Percentiles rank a stretch among this genome's conserved stretches.
Conservation (phyloP, 1,140 invertebrate genomes). For the Bombus cullumanus region DNA sequence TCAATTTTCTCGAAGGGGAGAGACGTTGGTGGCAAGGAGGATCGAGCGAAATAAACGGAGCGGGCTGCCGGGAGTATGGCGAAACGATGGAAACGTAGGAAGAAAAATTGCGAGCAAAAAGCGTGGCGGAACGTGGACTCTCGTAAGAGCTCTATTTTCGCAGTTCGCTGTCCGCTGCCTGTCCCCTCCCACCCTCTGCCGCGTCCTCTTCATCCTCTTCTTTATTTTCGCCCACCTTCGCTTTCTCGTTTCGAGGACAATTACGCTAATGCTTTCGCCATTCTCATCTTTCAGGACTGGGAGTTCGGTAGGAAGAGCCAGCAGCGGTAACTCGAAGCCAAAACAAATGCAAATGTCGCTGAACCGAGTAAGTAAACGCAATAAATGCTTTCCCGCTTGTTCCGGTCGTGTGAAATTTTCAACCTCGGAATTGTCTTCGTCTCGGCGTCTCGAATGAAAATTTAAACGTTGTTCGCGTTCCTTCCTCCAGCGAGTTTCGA, state of each 20-base stretch:
- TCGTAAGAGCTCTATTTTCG: background rate
- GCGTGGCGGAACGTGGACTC: background rate
- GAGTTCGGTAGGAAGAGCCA: background rate
- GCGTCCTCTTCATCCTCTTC: background rate
- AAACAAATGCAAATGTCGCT: constrained; percentile 26
- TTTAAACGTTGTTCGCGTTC: background rate
- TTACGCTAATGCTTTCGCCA: constrained; percentile 40
- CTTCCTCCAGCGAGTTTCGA: too few relatives aligned
- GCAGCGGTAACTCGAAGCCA: background rate
- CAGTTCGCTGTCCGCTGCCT: background rate
- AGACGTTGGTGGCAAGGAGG: background rate
- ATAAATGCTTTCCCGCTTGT: background rate
- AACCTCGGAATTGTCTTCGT: background rate
- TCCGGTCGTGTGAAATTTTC: background rate
- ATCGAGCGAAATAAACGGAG: constrained; percentile 16
- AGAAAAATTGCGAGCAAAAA: constrained; percentile 7
- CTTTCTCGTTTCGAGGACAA: constrained; percentile 25
- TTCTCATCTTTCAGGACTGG: constrained; percentile 1
- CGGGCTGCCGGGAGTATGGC: background rate
- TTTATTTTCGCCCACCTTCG: constrained; percentile 16
- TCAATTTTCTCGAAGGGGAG: background rate
- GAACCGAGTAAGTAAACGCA: background rate
- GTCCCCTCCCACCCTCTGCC: background rate
- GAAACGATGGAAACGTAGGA: constrained; percentile 21
- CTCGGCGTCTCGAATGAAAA: background rate